Conservation (phyloP, 2,888 invertebrate genomes). For the Euplagia quadripunctaria region DNA sequence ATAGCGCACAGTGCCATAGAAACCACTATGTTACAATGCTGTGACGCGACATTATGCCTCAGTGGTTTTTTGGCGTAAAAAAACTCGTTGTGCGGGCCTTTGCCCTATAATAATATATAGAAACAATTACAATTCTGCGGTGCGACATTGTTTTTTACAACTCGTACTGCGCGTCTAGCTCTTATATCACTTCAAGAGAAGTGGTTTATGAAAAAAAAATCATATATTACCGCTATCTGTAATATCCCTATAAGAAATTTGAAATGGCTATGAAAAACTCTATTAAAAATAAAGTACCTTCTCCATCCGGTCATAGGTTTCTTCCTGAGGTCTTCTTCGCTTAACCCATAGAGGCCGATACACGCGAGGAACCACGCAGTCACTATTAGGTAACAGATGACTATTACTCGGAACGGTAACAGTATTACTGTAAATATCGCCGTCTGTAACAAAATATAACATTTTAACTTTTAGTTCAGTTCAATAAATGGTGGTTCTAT, state of each 20-base stretch:
- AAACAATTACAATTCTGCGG: too few relatives aligned
- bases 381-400: constrained; percentile 92
- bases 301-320: constrained; percentile 96
- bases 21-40: not conserved
- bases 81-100: not conserved
- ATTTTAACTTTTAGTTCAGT: not conserved
- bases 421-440: constrained; percentile 94
- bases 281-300: constrained; percentile 86
- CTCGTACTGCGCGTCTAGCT: not conserved
- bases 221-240: too few relatives aligned
- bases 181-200: not conserved
- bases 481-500: too few relatives aligned
- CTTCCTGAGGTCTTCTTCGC: constrained; percentile 92
- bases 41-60: not conserved
- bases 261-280: not conserved
- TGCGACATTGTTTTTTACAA: too few relatives aligned
- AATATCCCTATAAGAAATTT: too few relatives aligned
- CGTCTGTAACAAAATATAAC: constrained; percentile 89
- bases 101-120: too few relatives aligned
- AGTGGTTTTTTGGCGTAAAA: not conserved
- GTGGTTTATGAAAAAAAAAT: too few relatives aligned
- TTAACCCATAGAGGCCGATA: constrained; percentile 93
- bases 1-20: not conserved
- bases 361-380: constrained; percentile 95
- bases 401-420: constrained; percentile 93